Evolutionary conservation across 2,113 vertebrate genomes (phyloP).

Genomic region (Passer montanus): DNA sequence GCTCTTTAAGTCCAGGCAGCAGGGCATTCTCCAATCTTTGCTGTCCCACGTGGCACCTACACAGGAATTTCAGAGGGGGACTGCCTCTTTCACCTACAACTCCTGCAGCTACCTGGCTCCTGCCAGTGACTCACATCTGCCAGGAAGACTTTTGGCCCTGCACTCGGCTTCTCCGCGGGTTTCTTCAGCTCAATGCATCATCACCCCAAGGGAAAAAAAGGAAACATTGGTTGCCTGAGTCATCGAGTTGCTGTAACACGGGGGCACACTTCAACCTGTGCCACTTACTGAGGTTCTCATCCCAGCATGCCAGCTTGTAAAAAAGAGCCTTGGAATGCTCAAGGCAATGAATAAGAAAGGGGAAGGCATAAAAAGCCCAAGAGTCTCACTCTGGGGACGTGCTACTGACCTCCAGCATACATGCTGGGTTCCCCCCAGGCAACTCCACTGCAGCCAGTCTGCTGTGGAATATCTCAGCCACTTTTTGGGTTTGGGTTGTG

Average conservation of each 20-base stretch:
- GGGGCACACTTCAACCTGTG: not conserved
- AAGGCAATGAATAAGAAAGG: not conserved
- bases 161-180: not conserved
- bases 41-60: accelerated
- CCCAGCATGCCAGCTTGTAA: not conserved
- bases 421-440: not conserved
- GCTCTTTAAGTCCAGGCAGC: not conserved
- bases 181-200: not conserved
- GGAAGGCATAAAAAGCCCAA: not conserved
- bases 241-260: not conserved
- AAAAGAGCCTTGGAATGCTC: not conserved
- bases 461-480: not conserved
- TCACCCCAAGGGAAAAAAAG: not conserved
- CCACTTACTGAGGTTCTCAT: not conserved
- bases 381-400: not conserved
- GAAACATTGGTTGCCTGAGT: not conserved
- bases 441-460: not conserved
- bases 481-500: not conserved
- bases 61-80: not conserved
- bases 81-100: not conserved
- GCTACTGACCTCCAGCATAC: not conserved
- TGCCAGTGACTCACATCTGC: not conserved
- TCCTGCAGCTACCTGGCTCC: not conserved
- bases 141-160: not conserved
- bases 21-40: not conserved